phyloP scores from a whole-genome alignment of 2,888 invertebrate species.

The Allophyes oxyacanthae region DNA sequence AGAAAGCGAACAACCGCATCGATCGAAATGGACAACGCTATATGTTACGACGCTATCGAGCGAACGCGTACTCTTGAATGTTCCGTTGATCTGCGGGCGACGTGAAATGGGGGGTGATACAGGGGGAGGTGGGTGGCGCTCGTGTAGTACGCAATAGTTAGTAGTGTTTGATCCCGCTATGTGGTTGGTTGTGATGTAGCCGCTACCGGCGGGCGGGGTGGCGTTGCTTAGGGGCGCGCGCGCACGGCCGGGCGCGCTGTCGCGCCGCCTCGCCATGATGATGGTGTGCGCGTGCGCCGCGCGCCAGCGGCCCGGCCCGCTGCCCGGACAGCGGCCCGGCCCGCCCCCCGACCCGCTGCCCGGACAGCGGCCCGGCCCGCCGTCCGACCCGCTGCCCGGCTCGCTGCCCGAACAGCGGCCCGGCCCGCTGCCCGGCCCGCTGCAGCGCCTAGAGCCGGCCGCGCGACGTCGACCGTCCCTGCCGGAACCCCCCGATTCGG shows the following conservation, averaged over 20 bases:
- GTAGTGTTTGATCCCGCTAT: no score
- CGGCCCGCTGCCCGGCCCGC: no score
- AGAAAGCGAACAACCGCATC: no score
- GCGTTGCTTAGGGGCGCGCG: not conserved
- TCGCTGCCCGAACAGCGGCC: not conserved
- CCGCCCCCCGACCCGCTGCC: not conserved
- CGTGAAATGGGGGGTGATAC: no score
- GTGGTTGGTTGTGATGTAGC: not conserved
- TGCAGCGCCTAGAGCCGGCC: not conserved
- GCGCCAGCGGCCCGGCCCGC: not conserved
- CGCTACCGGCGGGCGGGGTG: not conserved
- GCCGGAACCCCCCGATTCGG: no score
- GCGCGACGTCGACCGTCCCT: no score
- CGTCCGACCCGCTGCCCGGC: not conserved
- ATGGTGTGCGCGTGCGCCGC: conserved; percentile 30
- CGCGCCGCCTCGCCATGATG: conserved; percentile 25
- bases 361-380: not conserved
- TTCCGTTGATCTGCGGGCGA: no score
- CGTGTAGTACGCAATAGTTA: no score
- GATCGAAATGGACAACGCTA: no score
- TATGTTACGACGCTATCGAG: no score
- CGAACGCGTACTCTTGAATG: no score
- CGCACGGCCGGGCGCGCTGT: conserved; percentile 14
- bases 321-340: not conserved
- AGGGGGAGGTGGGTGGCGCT: no score